Conservation (phyloP, 2,113 vertebrate genomes). For the Amazona guildingii region DNA sequence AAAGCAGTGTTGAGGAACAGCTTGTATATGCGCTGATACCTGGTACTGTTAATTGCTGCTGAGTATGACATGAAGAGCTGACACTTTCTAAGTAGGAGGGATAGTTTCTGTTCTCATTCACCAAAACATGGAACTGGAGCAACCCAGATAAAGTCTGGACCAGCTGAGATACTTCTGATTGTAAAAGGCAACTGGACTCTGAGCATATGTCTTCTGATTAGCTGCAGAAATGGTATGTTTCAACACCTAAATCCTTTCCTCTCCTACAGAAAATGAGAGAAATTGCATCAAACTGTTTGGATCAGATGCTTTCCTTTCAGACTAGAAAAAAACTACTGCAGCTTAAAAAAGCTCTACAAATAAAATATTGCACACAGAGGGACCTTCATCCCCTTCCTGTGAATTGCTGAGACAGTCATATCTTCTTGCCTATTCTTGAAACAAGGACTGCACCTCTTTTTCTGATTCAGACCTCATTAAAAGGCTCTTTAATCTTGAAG, state of each 20-base stretch:
- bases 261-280: background rate
- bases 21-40: background rate
- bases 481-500: constrained; percentile 11
- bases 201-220: background rate
- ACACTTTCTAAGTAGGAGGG: background rate
- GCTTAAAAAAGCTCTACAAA: constrained; percentile 3
- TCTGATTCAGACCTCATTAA: constrained; percentile 18
- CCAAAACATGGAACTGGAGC: background rate
- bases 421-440: constrained; percentile 30
- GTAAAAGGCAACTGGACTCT: background rate
- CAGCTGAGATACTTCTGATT: constrained; percentile 7
- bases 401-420: background rate
- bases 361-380: background rate
- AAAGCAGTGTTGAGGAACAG: background rate
- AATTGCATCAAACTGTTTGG: background rate
- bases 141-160: background rate
- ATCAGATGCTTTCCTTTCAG: background rate
- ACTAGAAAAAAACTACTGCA: background rate
- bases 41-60: background rate
- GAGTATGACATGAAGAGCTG: background rate
- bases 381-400: constrained; percentile 11
- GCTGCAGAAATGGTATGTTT: constrained; percentile 21
- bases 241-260: background rate
- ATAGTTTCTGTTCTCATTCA: background rate
- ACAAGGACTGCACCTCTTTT: background rate